Evolutionary conservation across 2,113 vertebrate species (phyloP).

Genomic region (Capricornis sumatraensis): DNA sequence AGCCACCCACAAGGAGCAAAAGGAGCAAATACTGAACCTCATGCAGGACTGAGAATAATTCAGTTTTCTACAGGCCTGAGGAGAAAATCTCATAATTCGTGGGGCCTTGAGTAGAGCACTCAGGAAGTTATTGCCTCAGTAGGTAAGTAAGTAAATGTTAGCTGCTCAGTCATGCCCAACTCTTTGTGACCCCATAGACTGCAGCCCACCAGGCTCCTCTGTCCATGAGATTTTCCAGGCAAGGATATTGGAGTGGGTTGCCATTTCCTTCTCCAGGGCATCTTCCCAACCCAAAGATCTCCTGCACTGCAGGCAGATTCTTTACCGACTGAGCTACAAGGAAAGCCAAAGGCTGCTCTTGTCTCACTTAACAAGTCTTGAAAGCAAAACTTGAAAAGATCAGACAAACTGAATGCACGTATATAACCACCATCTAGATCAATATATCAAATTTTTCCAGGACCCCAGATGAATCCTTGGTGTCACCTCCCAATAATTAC

Average conservation of each 20-base stretch:
- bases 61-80: background rate
- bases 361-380: background rate
- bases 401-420: background rate
- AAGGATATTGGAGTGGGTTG: background rate
- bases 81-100: background rate
- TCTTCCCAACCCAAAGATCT: background rate
- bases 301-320: background rate
- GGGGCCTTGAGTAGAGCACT: background rate
- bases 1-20: background rate
- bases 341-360: background rate
- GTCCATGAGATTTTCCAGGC: background rate
- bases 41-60: background rate
- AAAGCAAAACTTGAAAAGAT: background rate
- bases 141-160: background rate
- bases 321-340: background rate
- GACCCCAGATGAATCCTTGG: background rate
- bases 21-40: background rate
- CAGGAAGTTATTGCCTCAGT: background rate
- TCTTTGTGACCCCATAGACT: background rate
- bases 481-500: background rate
- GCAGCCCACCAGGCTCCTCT: background rate
- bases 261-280: background rate
- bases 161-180: fast-evolving
- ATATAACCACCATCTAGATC: background rate
- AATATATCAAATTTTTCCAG: background rate